Evolutionary conservation across 2,113 vertebrate genomes (phyloP).

Genomic region (Pachyramphus minor): DNA sequence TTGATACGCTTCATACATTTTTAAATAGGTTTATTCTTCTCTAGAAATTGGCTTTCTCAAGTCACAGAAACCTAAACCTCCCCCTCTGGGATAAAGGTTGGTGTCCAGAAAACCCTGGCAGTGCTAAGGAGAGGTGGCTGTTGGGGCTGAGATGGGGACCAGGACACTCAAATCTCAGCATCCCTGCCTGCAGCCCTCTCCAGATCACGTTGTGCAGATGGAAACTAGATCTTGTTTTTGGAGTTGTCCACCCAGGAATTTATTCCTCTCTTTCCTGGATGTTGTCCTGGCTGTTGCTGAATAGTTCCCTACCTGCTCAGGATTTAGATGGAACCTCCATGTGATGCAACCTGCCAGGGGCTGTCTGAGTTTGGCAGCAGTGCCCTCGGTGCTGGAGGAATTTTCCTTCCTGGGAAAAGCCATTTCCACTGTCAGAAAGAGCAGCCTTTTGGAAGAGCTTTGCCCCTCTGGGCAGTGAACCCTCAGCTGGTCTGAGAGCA

Average conservation of each 20-base stretch:
- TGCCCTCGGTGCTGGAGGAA: not conserved
- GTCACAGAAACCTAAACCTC: not conserved
- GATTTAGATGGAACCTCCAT: not conserved
- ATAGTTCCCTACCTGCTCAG: not conserved
- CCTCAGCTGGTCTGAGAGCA: not conserved
- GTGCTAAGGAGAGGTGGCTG: not conserved
- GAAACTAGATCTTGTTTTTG: not conserved
- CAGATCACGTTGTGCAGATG: not conserved
- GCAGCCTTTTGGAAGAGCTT: not conserved
- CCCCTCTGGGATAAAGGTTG: not conserved
- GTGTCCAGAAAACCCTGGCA: not conserved
- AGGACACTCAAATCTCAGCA: not conserved
- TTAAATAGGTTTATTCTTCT: not conserved
- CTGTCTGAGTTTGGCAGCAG: not conserved
- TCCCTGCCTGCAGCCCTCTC: not conserved
- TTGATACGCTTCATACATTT: not conserved
- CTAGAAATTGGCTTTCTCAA: not conserved
- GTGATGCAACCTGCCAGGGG: not conserved
- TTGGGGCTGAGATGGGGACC: not conserved
- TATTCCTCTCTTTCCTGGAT: not conserved
- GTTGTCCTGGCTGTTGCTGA: not conserved
- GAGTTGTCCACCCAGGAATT: not conserved
- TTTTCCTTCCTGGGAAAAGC: not conserved
- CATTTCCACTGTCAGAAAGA: not conserved
- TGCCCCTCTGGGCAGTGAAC: not conserved